Evolutionary conservation across 2,888 invertebrate genomes (phyloP).

Genomic region (Mythimna impura): DNA sequence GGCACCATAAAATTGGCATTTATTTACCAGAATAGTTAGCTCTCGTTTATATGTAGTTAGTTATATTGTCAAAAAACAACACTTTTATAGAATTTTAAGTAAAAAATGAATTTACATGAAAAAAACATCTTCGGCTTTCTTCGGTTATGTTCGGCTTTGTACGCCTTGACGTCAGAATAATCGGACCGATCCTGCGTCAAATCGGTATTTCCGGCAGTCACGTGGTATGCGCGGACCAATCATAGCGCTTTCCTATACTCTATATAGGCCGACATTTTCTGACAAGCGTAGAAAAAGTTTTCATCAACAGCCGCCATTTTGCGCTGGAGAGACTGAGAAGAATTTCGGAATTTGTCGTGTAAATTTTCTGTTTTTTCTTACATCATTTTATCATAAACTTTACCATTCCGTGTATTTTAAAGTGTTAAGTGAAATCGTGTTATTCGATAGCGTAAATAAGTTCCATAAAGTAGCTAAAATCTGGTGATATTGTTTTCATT

Average conservation of each 20-base stretch:
- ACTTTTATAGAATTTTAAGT: slow-evolving; percentile 13
- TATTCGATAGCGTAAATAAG: slow-evolving; percentile 86
- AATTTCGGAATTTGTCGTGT: slow-evolving; percentile 94
- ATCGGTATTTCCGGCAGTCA: slow-evolving; percentile 88
- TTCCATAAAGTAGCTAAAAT: slow-evolving; percentile 87
- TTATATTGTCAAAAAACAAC: slow-evolving; percentile 2
- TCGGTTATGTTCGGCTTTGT: slow-evolving; percentile 80
- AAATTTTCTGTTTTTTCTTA: slow-evolving; percentile 92
- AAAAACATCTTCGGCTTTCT: slow-evolving; percentile 73
- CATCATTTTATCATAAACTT: slow-evolving; percentile 90
- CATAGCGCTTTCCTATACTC: slow-evolving; percentile 76
- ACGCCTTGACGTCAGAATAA: slow-evolving; percentile 88
- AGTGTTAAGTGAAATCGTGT: slow-evolving; percentile 90
- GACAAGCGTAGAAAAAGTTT: slow-evolving; percentile 98
- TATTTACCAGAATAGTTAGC: not conserved
- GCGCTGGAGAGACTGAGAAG: slow-evolving; percentile 94
- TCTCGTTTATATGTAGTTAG: not conserved
- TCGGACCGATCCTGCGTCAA: slow-evolving; percentile 86
- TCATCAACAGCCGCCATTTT: slow-evolving; percentile 99
- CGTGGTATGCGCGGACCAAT: slow-evolving; percentile 87
- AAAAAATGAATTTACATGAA: slow-evolving; percentile 69
- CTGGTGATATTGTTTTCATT: slow-evolving; percentile 92
- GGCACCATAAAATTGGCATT: not conserved
- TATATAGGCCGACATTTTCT: slow-evolving; percentile 92
- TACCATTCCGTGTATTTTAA: slow-evolving; percentile 91